A percentile compares a stretch with the other conserved stretches of the same genome.
Conservation (phyloP, 2,113 vertebrate species). For the Sebastes schlegelii region DNA sequence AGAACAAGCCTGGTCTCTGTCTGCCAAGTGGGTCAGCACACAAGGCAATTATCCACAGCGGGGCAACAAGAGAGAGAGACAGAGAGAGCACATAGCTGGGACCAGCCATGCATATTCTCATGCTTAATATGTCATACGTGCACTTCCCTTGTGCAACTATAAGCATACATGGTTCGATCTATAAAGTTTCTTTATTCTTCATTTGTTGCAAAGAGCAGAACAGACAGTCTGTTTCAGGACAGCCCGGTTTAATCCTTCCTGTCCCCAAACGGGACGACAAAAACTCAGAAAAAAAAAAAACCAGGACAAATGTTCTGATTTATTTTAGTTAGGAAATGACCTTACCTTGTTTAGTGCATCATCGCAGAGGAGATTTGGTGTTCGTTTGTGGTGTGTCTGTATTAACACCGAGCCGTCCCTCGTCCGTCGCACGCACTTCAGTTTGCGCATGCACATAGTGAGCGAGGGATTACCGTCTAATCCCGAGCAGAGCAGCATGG, state of each 20-base stretch:
- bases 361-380: neutral
- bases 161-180: neutral
- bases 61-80: conserved; percentile 39
- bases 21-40: conserved; percentile 80
- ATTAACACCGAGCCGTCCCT: conserved; percentile 18
- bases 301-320: neutral
- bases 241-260: conserved; percentile 46
- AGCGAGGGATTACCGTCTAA: conserved; percentile 72
- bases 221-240: conserved; percentile 31
- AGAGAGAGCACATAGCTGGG: conserved; percentile 33
- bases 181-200: neutral
- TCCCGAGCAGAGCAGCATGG: conserved; percentile 20
- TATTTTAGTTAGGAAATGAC: neutral
- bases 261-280: conserved; percentile 18
- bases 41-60: conserved; percentile 52
- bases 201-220: conserved; percentile 5
- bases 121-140: no score
- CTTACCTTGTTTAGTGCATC: conserved; percentile 58
- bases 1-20: conserved; percentile 66
- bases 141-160: neutral
- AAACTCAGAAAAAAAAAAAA: conserved; percentile 23
- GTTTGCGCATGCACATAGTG: conserved; percentile 73
- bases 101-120: neutral
- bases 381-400: conserved; percentile 9
- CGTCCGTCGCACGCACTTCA: conserved; percentile 30